Conservation (phyloP, 2,113 vertebrate genomes). For the Paracanthobrama guichenoti region DNA sequence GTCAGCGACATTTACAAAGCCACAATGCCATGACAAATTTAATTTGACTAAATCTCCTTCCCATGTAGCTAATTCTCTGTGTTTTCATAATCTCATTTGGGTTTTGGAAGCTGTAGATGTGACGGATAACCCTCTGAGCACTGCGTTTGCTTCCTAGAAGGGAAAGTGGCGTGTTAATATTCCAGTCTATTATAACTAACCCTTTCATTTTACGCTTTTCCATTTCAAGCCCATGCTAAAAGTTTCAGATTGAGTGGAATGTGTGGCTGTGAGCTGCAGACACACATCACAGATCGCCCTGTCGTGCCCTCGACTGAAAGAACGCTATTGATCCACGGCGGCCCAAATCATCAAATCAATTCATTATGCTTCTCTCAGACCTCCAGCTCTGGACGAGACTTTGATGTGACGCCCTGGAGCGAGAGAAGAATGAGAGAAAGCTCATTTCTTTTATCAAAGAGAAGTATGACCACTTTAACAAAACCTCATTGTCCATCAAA, state of each 20-base stretch:
- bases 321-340: slow-evolving; percentile 43
- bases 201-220: not conserved
- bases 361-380: slow-evolving; percentile 36
- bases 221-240: slow-evolving; percentile 4
- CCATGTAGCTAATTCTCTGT: not conserved
- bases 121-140: not conserved
- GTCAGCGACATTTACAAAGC: slow-evolving; percentile 23
- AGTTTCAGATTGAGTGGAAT: slow-evolving; percentile 17
- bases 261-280: not conserved
- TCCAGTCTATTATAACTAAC: not conserved
- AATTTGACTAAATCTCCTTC: slow-evolving; percentile 34
- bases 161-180: not conserved
- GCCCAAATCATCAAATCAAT: slow-evolving; percentile 52
- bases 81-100: slow-evolving; percentile 29
- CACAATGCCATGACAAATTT: slow-evolving; percentile 24
- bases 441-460: slow-evolving; percentile 27
- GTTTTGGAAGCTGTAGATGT: not conserved
- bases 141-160: not conserved
- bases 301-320: slow-evolving; percentile 47
- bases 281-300: slow-evolving; percentile 31
- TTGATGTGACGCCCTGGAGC: slow-evolving; percentile 40
- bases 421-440: slow-evolving; percentile 1
- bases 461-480: slow-evolving; percentile 35
- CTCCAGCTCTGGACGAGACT: slow-evolving; percentile 9
- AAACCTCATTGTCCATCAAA: slow-evolving; percentile 9